Evolutionary conservation across 2,888 invertebrate genomes (phyloP).

Genomic region (Nephrotoma guestfalica): DNA sequence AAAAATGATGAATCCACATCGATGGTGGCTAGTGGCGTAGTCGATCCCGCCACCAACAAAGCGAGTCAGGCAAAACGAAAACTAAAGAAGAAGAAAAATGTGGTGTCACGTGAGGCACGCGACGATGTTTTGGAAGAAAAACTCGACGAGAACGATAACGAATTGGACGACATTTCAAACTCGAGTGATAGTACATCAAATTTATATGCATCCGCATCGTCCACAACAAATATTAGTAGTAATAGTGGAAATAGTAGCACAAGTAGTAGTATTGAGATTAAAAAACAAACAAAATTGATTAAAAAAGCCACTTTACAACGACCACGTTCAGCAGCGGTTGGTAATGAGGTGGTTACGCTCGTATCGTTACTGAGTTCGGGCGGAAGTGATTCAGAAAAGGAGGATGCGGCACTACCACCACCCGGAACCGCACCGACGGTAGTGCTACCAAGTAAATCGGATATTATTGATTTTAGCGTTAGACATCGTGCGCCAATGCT

Average conservation of each 20-base stretch:
- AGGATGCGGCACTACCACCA: conserved; percentile 18
- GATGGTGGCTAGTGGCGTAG: neutral
- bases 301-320: conserved; percentile 10
- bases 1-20: conserved; percentile 16
- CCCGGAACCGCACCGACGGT: conserved; percentile 11
- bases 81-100: conserved; percentile 14
- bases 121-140: neutral
- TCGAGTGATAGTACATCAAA: neutral
- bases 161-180: neutral
- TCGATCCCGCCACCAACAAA: no score
- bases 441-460: neutral
- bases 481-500: conserved; percentile 22
- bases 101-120: neutral
- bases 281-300: neutral
- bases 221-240: neutral
- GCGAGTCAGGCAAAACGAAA: conserved; percentile 20
- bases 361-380: conserved; percentile 51
- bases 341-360: conserved; percentile 43
- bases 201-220: neutral
- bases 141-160: neutral
- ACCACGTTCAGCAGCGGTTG: conserved; percentile 23
- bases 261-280: neutral
- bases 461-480: conserved; percentile 12
- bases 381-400: conserved; percentile 46
- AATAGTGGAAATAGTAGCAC: neutral